Evolutionary conservation across 2,113 vertebrate genomes (phyloP).

Genomic region (Scortum barcoo): DNA sequence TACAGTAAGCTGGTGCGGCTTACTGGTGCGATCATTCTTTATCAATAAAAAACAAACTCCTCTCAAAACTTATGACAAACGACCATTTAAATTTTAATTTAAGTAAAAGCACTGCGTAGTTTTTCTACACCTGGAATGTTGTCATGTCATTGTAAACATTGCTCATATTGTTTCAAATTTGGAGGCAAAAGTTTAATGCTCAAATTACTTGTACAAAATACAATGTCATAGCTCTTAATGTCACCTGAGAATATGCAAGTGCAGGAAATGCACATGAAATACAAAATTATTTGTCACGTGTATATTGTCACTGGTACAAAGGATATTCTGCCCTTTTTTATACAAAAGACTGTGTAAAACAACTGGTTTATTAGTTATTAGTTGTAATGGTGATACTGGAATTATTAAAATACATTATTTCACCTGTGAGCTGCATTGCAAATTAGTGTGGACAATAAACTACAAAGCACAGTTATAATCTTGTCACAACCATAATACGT

Average conservation of each 20-base stretch:
- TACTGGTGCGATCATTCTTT: no score
- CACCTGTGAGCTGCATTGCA: slow-evolving; percentile 3
- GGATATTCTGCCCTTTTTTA: neutral
- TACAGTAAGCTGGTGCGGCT: no score
- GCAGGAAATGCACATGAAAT: neutral
- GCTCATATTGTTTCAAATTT: no score
- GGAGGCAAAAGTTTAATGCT: no score
- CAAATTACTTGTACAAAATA: no score
- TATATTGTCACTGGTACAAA: neutral
- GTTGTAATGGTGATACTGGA: neutral
- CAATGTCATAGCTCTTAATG: no score
- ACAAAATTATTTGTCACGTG: neutral
- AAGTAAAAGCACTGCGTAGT: no score
- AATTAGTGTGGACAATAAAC: neutral
- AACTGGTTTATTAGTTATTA: neutral
- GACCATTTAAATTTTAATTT: no score
- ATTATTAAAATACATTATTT: neutral
- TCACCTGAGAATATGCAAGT: neutral
- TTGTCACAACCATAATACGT: neutral
- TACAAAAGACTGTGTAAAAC: neutral
- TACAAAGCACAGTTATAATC: neutral
- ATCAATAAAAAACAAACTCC: no score
- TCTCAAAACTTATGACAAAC: no score
- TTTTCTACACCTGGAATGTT: no score
- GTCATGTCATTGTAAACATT: no score